Evolutionary conservation across 1,140 invertebrate genomes (phyloP), one percentile per base, ranked within the genome.

Genomic region (Sycophila sp.): DNA sequence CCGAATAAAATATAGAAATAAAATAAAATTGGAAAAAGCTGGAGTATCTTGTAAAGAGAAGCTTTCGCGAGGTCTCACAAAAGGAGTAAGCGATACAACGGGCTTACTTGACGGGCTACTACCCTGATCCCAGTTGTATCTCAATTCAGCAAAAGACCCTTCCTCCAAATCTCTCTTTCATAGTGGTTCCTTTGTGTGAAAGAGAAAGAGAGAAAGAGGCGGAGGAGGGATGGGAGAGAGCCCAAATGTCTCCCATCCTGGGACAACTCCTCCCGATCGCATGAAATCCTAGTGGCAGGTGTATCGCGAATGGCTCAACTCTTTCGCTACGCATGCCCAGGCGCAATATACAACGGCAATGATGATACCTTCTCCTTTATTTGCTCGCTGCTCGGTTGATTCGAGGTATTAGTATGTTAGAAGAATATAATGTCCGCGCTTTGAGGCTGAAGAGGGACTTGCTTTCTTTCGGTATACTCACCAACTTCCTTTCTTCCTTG

Each of bases 291-390:
- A 77, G 58, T 84, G 45, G 58, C 30, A 59, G 75, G 69, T 80
- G 80, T 84, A 83, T 82, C 78, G 79, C 71, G 73, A 79, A 78
- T 81, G 77, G 76, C 68, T 80, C 77, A 76, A 77, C 64, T 73
- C 73, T 77, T 73, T 65, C 68, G 72, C 72, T 73, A 60, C 64
- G 51, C 49, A 66, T 69, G 36, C 65, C 53, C 53, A 56, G 36
- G 53, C 51, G 10, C 15, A 15, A 26, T 15, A 47, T 17, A 55
- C 49, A 28, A 38, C 49, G 24, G 49, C 34, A 38, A 47, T 66
- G 51, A 19, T 42, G 56, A 58, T 67, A 55, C 42, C 53, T 53
- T 10, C 36, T 8, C 10, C 36, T n/a, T n/a, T n/a, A n/a, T n/a
- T n/a, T n/a, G n/a, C n/a, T n/a, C n/a, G n/a, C n/a, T n/a, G n/a